A percentile compares a stretch with the other conserved stretches of the same genome.
phyloP scores from a whole-genome alignment of 2,888 invertebrate species.

The Lithophane leautieri region DNA sequence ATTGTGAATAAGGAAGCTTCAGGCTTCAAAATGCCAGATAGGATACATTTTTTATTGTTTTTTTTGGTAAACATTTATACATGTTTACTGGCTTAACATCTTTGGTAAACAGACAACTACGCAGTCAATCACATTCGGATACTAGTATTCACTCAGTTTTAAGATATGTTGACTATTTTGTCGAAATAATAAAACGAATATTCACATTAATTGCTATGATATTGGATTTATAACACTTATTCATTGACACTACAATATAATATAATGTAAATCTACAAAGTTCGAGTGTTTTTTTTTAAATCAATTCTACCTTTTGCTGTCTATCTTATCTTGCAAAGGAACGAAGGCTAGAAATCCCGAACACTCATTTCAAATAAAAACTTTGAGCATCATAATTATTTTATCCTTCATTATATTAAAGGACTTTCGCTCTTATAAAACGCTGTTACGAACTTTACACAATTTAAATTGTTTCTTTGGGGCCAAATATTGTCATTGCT shows the following conservation, averaged over 20 bases:
- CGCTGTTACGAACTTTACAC: constrained; percentile 25
- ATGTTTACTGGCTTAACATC: constrained; percentile 32
- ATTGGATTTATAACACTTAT: constrained; percentile 56
- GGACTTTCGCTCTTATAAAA: constrained; percentile 34
- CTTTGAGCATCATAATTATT: constrained; percentile 23
- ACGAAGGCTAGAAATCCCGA: constrained; percentile 25
- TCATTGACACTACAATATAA: constrained; percentile 43
- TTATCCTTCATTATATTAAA: constrained; percentile 24
- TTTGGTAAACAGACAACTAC: constrained; percentile 42
- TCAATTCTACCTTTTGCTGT: background rate
- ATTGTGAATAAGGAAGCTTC: background rate
- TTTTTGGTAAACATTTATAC: constrained; percentile 23
- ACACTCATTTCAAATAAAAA: constrained; percentile 28
- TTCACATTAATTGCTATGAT: constrained; percentile 41
- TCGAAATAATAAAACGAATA: constrained; percentile 22
- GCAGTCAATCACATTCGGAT: constrained; percentile 36
- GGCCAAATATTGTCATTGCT: constrained; percentile 39
- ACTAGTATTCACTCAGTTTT: constrained; percentile 20
- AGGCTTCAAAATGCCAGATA: background rate
- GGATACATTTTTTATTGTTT: background rate
- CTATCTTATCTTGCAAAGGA: constrained; percentile 13
- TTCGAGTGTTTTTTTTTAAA: constrained; percentile 14
- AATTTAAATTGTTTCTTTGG: constrained; percentile 36
- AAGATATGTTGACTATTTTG: constrained; percentile 44
- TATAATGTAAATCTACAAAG: constrained; percentile 34